These are phyloP conservation scores for Caenorhabditis tropicalis DNA, from an alignment of 1,140 invertebrate species.

Conservation along the genomic window DNA sequence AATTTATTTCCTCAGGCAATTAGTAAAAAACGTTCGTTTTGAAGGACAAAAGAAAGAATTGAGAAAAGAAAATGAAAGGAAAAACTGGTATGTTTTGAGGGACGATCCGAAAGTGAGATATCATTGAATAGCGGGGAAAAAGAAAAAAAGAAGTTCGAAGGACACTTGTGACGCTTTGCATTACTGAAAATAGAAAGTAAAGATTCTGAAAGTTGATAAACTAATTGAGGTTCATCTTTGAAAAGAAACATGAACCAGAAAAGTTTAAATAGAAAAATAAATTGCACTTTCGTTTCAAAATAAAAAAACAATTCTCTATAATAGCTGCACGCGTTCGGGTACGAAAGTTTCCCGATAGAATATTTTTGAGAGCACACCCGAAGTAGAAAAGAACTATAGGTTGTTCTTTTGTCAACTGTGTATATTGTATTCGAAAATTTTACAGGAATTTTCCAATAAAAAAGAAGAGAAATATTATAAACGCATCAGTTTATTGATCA, in stretches of 20 bases:
- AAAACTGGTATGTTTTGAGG: constrained; percentile 31
- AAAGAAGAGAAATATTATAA: too few species aligned
- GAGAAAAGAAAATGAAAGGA: not conserved
- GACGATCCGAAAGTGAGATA: constrained; percentile 9
- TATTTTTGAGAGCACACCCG: too few species aligned
- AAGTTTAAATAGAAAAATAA: too few species aligned
- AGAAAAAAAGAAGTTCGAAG: constrained; percentile 30
- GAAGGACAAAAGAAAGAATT: constrained; percentile 26
- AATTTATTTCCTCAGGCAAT: constrained; percentile 36
- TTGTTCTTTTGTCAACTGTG: too few species aligned
- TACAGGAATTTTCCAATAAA: too few species aligned
- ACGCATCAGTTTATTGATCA: too few species aligned
- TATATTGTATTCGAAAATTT: too few species aligned
- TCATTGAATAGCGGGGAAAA: constrained; percentile 7
- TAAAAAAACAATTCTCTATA: too few species aligned
- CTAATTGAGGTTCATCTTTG: not conserved
- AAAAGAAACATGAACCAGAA: not conserved
- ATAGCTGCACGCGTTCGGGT: too few species aligned
- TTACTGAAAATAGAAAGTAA: not conserved
- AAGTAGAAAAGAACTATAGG: too few species aligned
- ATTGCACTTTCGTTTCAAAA: too few species aligned
- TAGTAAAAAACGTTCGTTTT: constrained; percentile 31
- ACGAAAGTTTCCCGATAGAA: too few species aligned
- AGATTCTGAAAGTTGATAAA: not conserved
- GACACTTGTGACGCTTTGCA: not conserved